These are phyloP conservation scores for Pseudomugil gertrudae DNA, from an alignment of 2,797 vertebrate genomes.

Conservation along the genomic window DNA sequence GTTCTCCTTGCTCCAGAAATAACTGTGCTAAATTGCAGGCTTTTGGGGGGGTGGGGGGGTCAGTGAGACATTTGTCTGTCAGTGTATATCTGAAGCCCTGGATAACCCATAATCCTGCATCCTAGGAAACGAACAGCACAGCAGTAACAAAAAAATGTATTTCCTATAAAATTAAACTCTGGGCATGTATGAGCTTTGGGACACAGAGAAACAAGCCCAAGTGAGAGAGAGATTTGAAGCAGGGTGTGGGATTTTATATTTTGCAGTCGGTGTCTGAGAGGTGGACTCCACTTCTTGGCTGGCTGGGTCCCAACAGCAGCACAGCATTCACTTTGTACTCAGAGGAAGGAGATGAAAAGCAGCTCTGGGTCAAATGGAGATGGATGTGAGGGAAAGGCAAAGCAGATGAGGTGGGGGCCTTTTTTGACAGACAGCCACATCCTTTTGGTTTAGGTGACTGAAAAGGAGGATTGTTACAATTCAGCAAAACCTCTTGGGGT, in stretches of 20 bases:
- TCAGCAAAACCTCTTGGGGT: conserved; percentile 38
- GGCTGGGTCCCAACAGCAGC: conserved; percentile 67
- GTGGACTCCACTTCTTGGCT: conserved; percentile 63
- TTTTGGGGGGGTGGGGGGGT: conserved; percentile 81
- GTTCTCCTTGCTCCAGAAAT: conserved; percentile 72
- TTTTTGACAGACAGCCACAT: conserved; percentile 56
- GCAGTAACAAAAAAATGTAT: conserved; percentile 69
- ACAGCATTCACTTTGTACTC: conserved; percentile 72
- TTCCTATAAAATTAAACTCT: conserved; percentile 66
- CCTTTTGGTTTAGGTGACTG: conserved; percentile 50
- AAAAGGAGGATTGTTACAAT: conserved; percentile 39
- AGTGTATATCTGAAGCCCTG: conserved; percentile 71
- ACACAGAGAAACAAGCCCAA: conserved; percentile 15
- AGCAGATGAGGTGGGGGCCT: conserved; percentile 33
- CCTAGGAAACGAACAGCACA: conserved; percentile 73
- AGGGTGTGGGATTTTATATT: conserved; percentile 55
- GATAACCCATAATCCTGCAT: conserved; percentile 76
- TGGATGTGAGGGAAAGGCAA: conserved; percentile 28
- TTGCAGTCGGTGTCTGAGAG: conserved; percentile 60
- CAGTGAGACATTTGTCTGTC: conserved; percentile 73
- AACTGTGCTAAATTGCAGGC: conserved; percentile 77
- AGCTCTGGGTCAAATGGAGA: conserved; percentile 55
- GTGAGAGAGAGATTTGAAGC: conserved; percentile 29
- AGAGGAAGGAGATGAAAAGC: conserved; percentile 70
- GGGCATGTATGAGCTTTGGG: conserved; percentile 62